A percentile compares a stretch with the other conserved stretches of the same genome.
These are phyloP conservation scores for Meloe dianella DNA, from an alignment of 2,888 invertebrate species.

Conservation along the genomic window DNA sequence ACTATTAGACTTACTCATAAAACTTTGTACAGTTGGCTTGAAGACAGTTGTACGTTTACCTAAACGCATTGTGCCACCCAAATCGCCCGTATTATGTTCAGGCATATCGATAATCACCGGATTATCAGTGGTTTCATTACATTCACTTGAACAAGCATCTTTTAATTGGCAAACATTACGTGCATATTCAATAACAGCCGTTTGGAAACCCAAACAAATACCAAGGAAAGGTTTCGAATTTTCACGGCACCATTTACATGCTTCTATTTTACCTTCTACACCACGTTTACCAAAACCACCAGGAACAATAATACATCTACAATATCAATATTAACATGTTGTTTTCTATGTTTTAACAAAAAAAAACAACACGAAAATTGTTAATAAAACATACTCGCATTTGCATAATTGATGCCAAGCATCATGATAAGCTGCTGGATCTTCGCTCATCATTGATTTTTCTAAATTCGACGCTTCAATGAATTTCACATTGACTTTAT, in stretches of 20 bases:
- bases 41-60: constrained; percentile 92
- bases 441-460: constrained; percentile 69
- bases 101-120: constrained; percentile 98
- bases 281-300: constrained; percentile 98
- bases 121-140: constrained; percentile 72
- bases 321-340: too few species aligned
- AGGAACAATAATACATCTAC: constrained; percentile 91
- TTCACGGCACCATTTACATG: constrained; percentile 90
- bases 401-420: constrained; percentile 92
- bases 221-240: constrained; percentile 92
- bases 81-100: constrained; percentile 90
- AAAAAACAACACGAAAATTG: too few species aligned
- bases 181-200: constrained; percentile 94
- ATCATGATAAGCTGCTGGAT: constrained; percentile 87
- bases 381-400: constrained; percentile 68
- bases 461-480: constrained; percentile 93
- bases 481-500: constrained; percentile 84
- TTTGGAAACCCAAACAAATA: constrained; percentile 97
- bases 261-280: constrained; percentile 93
- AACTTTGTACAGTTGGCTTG: constrained; percentile 63
- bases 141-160: constrained; percentile 88
- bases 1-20: constrained; percentile 65
- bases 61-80: constrained; percentile 98
- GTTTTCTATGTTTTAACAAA: too few species aligned
- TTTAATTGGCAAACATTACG: constrained; percentile 79